A percentile compares a stretch with the other conserved stretches of the same genome.
phyloP scores from a whole-genome alignment of 1,140 invertebrate species.

The Hesperophylax magnus region DNA sequence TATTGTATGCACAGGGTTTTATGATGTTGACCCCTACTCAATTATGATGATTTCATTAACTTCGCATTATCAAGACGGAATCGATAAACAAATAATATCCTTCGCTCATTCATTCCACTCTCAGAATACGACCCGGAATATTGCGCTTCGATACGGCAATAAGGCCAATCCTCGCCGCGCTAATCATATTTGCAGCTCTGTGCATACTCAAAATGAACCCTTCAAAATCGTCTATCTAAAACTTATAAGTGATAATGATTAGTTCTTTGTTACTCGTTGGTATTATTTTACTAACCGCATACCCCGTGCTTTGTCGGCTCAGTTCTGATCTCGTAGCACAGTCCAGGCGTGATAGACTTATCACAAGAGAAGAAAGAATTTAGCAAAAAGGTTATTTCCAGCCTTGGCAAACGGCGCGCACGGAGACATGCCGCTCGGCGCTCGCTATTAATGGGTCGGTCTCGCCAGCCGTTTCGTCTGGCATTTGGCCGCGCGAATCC shows the following conservation, averaged over 20 bases:
- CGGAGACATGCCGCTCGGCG: background rate
- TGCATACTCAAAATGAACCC: background rate
- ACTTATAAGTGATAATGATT: background rate
- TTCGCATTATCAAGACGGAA: background rate
- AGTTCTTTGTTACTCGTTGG: background rate
- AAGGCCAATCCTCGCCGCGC: background rate
- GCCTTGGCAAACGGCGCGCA: background rate
- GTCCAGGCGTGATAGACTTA: constrained; percentile 1
- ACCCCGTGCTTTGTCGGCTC: background rate
- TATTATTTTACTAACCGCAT: constrained; percentile 22
- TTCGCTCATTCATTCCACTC: constrained; percentile 13
- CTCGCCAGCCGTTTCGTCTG: background rate
- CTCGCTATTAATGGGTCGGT: background rate
- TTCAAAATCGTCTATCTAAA: background rate
- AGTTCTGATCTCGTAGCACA: constrained; percentile 15
- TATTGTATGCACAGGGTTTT: too few relatives aligned
- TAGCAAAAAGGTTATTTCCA: constrained; percentile 22
- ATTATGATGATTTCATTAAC: constrained; percentile 4
- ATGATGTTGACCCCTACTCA: constrained; percentile 4
- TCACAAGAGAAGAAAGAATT: constrained; percentile 3
- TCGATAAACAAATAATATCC: constrained; percentile 34
- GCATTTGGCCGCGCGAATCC: background rate
- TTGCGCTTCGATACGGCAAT: constrained; percentile 18
- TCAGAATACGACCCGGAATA: constrained; percentile 19
- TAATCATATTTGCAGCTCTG: background rate